These are phyloP conservation scores for Sitobion miscanthi DNA, from an alignment of 1,140 invertebrate species.

Conservation along the genomic window DNA sequence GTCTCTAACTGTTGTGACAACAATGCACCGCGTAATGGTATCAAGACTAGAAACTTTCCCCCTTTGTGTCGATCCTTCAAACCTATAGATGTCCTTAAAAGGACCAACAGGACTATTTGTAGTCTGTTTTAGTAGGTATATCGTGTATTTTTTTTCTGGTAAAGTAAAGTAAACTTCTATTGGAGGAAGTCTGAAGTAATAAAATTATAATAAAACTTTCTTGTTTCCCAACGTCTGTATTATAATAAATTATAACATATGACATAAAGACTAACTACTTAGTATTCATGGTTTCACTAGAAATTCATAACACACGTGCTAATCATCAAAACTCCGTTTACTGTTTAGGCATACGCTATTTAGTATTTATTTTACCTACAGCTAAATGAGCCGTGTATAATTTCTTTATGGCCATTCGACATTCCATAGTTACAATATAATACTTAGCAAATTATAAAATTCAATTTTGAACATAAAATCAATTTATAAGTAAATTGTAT, in stretches of 20 bases:
- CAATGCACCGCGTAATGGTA: neutral
- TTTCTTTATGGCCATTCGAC: neutral
- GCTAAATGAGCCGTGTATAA: neutral
- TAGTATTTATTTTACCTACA: neutral
- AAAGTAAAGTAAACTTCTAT: neutral
- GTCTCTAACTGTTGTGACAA: neutral
- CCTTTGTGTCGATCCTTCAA: neutral
- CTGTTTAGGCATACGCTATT: neutral
- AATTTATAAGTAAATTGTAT: too few relatives aligned
- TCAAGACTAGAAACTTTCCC: constrained; percentile 31
- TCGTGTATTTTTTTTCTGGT: neutral
- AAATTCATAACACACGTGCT: neutral
- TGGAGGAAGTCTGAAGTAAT: neutral
- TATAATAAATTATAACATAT: neutral
- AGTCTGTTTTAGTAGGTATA: neutral
- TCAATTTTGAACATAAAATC: neutral
- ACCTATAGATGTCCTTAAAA: neutral
- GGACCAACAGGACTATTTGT: neutral
- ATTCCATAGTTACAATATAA: neutral
- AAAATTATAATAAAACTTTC: constrained; percentile 40
- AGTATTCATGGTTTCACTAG: constrained; percentile 9
- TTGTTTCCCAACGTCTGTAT: neutral
- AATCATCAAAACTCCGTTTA: constrained; percentile 3
- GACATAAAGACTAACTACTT: neutral
- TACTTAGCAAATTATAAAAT: neutral